Conservation (phyloP, 2,113 vertebrate genomes). For the Daphoenositta chrysoptera region DNA sequence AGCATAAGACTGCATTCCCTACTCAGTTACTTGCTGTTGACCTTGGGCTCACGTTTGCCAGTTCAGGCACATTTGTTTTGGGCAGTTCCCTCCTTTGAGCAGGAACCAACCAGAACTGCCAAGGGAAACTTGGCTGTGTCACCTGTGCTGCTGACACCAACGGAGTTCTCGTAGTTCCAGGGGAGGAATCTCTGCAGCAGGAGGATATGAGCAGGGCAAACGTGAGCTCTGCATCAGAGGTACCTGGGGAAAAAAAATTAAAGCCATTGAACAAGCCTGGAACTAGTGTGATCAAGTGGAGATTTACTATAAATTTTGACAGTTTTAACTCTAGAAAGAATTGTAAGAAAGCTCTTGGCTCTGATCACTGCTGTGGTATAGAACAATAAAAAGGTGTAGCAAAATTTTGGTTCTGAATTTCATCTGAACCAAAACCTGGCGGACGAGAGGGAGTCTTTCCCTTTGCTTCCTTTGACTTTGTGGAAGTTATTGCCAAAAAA, state of each 20-base stretch:
- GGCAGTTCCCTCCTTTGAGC: background rate
- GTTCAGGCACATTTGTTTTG: background rate
- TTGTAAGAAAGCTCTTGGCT: background rate
- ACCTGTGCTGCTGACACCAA: background rate
- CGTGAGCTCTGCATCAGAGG: background rate
- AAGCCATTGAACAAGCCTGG: background rate
- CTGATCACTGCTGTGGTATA: background rate
- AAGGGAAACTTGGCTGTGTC: background rate
- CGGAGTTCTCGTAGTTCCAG: accelerated
- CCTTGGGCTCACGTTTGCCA: background rate
- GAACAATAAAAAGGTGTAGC: background rate
- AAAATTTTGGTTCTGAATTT: background rate
- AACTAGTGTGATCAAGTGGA: background rate
- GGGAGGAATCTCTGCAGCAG: background rate
- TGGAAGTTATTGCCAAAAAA: background rate
- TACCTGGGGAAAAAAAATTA: background rate
- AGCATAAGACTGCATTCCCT: background rate
- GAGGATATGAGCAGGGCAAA: background rate
- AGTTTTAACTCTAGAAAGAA: background rate
- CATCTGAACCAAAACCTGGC: background rate
- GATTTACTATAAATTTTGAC: background rate
- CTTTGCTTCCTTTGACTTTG: background rate
- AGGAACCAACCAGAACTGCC: background rate
- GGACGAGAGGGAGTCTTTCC: background rate
- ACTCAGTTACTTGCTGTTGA: background rate